These are phyloP conservation scores for Clarias platycephalus DNA, from an alignment of 2,797 vertebrate genomes.

Conservation along the genomic window DNA sequence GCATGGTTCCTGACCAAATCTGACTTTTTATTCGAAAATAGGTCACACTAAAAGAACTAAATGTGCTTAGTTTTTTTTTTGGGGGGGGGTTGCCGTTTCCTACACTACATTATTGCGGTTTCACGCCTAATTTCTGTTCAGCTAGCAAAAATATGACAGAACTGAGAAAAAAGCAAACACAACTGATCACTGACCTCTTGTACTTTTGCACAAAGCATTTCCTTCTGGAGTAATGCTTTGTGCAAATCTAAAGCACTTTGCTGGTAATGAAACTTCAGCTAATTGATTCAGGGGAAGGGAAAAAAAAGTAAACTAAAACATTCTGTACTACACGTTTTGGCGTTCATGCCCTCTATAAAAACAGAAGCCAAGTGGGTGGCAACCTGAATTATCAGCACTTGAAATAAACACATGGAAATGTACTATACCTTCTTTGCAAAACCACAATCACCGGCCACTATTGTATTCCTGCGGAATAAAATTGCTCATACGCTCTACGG, in stretches of 20 bases:
- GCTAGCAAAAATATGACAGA: not conserved
- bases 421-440: not conserved
- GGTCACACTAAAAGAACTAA: not conserved
- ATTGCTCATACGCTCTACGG: not conserved
- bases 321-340: not conserved
- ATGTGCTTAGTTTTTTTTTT: not conserved
- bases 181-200: not conserved
- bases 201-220: no score
- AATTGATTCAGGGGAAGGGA: not conserved
- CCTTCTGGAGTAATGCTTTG: no score
- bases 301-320: not conserved
- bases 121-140: not conserved
- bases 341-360: not conserved
- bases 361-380: not conserved
- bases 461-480: not conserved
- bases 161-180: not conserved
- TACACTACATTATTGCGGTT: not conserved
- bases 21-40: not conserved
- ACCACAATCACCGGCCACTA: conserved; percentile 2
- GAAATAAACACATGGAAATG: not conserved
- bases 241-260: not conserved
- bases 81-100: not conserved
- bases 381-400: not conserved
- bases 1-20: not conserved
- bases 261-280: not conserved